Evolutionary conservation across 1,140 invertebrate genomes (phyloP), one percentile per base, ranked within the genome.

Genomic region (Potamilus streckersoni): DNA sequence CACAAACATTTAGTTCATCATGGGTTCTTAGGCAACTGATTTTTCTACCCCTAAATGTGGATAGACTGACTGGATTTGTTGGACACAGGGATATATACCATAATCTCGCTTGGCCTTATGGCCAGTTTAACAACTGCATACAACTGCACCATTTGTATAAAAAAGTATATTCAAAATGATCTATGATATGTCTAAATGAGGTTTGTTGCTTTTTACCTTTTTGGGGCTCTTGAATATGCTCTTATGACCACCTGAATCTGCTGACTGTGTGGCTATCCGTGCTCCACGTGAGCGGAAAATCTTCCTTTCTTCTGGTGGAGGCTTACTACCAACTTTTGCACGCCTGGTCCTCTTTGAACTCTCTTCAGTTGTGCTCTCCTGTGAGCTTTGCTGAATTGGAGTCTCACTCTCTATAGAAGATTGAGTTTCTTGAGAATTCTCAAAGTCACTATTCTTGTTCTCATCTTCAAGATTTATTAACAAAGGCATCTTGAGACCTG

Each of bases 161-260:
- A 49, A 6, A 49, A 11, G 38, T 8, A 49, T 49, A 49, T 49
- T 2, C 4, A 49, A 6, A 49, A 11, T 6, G 0, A 49, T 49
- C 6, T 49, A 49, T 49, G 38, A 49, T 49, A 49, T 49, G 38
- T 49, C 38, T 49, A 6, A 49, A 49, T 11, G 11, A 49, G 38
- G 4, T 6, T 0, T 49, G 6, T 49, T 49, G 38, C 6, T 49
- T 49, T 16, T 49, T 66, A 84, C 84, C 82, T 86, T 86, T 69
- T 82, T 81, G 20, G 81, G 83, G 73, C 81, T 84, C n/a, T 81
- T 83, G 65, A 84, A 84, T 66, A 83, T 83, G 66, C 80, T 84
- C 70, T 81, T 82, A 23, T 71, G 74, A 8, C 38, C 38, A 49
- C 38, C 38, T 6, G 75, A 58, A 55, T 55, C 49, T 49, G 49